Conservation (phyloP, 1,140 invertebrate species). For the Chionoecetes opilio region DNA sequence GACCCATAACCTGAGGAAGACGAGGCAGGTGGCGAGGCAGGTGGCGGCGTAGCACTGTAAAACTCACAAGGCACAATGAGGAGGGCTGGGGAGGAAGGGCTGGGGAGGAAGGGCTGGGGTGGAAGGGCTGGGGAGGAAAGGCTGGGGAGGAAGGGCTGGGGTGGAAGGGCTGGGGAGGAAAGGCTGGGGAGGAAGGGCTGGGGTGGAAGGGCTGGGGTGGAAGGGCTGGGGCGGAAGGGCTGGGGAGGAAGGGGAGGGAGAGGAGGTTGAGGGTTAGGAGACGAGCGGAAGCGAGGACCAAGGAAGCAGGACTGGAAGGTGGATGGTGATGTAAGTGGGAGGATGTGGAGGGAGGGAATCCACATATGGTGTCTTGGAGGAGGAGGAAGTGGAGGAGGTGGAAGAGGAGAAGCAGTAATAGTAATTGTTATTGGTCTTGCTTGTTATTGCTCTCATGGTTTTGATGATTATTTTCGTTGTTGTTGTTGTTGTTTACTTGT, state of each 20-base stretch:
- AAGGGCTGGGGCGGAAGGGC: too few species aligned
- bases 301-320: background rate
- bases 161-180: background rate
- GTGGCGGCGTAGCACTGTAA: background rate
- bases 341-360: background rate
- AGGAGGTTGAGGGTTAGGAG: too few species aligned
- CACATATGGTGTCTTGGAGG: too few species aligned
- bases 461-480: too few species aligned
- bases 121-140: background rate
- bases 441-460: too few species aligned
- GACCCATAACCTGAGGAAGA: background rate
- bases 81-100: background rate
- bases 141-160: background rate
- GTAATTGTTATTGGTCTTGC: too few species aligned
- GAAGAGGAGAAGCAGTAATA: too few species aligned
- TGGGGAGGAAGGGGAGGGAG: too few species aligned
- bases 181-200: too few species aligned
- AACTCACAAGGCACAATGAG: background rate
- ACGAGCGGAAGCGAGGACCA: background rate
- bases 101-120: background rate
- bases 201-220: too few species aligned
- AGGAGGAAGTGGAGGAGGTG: too few species aligned
- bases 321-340: background rate
- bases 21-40: background rate
- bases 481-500: too few species aligned